Evolutionary conservation across 2,113 vertebrate species (phyloP), one percentile per base, ranked within the genome.

Genomic region (Paramormyrops kingsleyae): DNA sequence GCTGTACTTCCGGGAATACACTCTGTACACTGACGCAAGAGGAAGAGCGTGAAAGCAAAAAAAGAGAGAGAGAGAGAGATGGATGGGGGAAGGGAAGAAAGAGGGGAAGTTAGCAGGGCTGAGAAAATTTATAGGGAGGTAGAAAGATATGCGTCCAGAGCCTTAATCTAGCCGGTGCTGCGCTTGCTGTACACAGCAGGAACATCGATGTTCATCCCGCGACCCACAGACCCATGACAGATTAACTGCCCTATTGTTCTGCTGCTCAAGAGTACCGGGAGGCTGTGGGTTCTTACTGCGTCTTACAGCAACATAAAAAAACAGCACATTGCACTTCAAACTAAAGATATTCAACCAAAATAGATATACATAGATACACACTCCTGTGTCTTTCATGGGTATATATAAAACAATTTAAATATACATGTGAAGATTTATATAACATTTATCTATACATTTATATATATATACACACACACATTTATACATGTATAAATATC

Each of bases 91-190:
- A 46, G 46, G 46, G 52, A 70, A 42, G 21, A 90, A 49, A 80
- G 59, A 1, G 39, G 83, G 83, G n/a, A 90, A 47, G 77, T 93
- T 92, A 94, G 74, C 62, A 85, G 89, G 80, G 89, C 91, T 93
- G 93, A 90, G 91, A 89, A 91, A 92, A 95, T 96, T 94, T 95
- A 95, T 93, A 83, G 93, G 91, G 50, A 50, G 83, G 86, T 86
- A 50, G 31, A 17, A 91, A 94, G 94, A 95, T 94, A 93, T 89
- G 84, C 90, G 49, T 3, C 89, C 91, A 93, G 89, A 94, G 89
- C 92, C 92, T 88, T 91, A 88, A 84, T 90, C 89, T 84, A 59
- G 91, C 89, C 80, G 91, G 91, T 93, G 95, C 93, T 92, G 21
- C 5, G 92, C 70, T 86, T 84, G 93, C 93, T 89, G 89, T 50